phyloP scores from a whole-genome alignment of 2,888 invertebrate genomes.

The Drosophila longiperda region DNA sequence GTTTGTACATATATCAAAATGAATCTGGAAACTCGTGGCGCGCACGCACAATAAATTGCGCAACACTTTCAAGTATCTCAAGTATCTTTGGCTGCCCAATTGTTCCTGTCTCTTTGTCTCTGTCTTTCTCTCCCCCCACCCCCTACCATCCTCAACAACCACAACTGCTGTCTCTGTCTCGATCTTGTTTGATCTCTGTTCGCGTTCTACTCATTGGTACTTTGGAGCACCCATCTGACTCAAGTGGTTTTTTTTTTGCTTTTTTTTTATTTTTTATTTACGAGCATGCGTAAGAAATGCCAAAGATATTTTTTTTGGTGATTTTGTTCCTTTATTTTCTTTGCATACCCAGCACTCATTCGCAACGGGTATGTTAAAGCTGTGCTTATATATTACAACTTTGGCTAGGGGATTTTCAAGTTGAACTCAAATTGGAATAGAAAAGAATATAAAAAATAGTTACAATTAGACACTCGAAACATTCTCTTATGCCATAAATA shows the following conservation, averaged over 20 bases:
- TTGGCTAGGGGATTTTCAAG: not conserved
- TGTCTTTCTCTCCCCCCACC: not conserved
- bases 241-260: not conserved
- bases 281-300: not conserved
- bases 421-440: not conserved
- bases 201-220: slow-evolving; percentile 1
- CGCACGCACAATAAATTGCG: slow-evolving; percentile 67
- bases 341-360: not conserved
- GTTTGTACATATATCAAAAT: not conserved
- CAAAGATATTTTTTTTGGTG: not conserved
- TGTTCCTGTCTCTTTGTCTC: not conserved
- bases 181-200: not conserved
- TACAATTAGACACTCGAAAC: not conserved
- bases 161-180: not conserved
- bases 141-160: too few relatives aligned
- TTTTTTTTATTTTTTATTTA: not conserved
- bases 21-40: slow-evolving; percentile 22
- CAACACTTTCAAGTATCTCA: slow-evolving; percentile 45
- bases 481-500: not conserved
- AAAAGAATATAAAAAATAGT: too few relatives aligned
- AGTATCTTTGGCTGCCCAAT: slow-evolving; percentile 1
- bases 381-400: not conserved
- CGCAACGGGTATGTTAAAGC: not conserved
- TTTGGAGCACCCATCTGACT: not conserved
- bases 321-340: not conserved